Base-by-base conservation (phyloP, 1,140 invertebrate genomes). In the Lepidurus arcticus region DNA sequence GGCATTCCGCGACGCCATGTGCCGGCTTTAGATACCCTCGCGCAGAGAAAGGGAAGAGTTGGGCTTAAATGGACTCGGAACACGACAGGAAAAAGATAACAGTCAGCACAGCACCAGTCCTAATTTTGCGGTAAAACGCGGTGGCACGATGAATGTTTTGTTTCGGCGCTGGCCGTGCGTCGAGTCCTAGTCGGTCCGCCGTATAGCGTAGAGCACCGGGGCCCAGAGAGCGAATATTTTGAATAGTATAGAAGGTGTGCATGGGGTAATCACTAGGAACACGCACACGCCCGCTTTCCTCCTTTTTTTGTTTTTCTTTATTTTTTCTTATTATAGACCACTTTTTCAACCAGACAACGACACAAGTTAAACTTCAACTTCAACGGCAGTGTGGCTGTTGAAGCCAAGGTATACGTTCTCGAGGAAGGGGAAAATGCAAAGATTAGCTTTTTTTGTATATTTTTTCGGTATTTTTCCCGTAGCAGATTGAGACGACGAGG, bases 71-170 rank as follows among this genome's bases (percentile, higher is more conserved):
- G 53, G 53, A 65, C 53, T 65, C 53, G 53, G 53, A 65, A 16
- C 53, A 65, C 53, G 53, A 21, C 53, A 65, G 21, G 16, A 13
- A 34, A 13, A 65, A 65, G 53, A 65, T 65, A 65, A 21, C 53
- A 65, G 53, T 65, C 53, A 65, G 13, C 13, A 9, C 16, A 65
- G 53, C 16, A 16, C 53, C 6, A 0, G 53, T 65, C 53, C 21
- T 65, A 65, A 65, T 65, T 65, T 65, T 65, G 53, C 53, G 53
- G 53, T 65, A 65, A 65, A 65, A 65, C 53, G 53, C 53, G n/a
- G 53, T 65, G 53, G 53, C 53, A 65, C 16, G 16, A 65, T 65
- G 53, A 65, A 65, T 65, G 53, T 65, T 65, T 65, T 65, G 53
- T 65, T 65, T 65, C 53, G 9, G 16, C 2, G 34, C 34, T 34